A percentile compares a stretch with the other conserved stretches of the same genome.
Evolutionary conservation across 2,888 invertebrate genomes (phyloP).

Genomic region (Neria commutata): DNA sequence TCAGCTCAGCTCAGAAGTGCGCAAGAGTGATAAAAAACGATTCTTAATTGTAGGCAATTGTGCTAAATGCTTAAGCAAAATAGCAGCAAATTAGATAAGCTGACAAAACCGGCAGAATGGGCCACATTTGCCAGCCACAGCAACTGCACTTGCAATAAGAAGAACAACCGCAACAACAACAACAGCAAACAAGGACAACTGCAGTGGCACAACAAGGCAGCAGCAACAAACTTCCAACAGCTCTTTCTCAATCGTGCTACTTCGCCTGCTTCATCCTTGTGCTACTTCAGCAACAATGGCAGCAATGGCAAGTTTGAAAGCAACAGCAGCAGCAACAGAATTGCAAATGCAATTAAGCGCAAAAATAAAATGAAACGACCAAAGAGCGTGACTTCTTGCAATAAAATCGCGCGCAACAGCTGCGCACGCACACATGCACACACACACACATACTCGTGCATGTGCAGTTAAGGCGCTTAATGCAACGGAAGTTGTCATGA

Average conservation of each 20-base stretch:
- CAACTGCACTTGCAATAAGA: no score
- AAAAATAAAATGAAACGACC: slow-evolving; percentile 34
- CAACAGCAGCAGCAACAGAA: neutral
- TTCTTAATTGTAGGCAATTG: no score
- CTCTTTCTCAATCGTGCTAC: neutral
- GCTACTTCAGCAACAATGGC: slow-evolving; percentile 11
- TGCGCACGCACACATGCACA: neutral
- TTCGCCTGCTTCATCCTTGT: neutral
- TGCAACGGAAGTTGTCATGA: no score
- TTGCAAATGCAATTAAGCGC: slow-evolving; percentile 45
- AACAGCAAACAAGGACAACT: no score
- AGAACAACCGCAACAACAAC: no score
- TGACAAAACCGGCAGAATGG: no score
- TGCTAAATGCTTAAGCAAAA: no score
- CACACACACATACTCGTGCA: neutral
- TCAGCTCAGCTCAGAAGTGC: no score
- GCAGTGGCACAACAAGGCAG: neutral
- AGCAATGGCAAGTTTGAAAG: slow-evolving; percentile 5
- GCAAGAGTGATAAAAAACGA: no score
- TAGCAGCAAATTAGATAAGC: no score
- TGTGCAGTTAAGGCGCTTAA: no score
- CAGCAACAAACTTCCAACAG: slow-evolving; percentile 8
- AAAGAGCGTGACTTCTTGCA: slow-evolving; percentile 37
- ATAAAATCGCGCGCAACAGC: slow-evolving; percentile 15
- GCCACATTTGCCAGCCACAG: no score